Evolutionary conservation across 2,888 invertebrate genomes (phyloP), one percentile per base, ranked within the genome.

Genomic region (Matsumyia berberina): DNA sequence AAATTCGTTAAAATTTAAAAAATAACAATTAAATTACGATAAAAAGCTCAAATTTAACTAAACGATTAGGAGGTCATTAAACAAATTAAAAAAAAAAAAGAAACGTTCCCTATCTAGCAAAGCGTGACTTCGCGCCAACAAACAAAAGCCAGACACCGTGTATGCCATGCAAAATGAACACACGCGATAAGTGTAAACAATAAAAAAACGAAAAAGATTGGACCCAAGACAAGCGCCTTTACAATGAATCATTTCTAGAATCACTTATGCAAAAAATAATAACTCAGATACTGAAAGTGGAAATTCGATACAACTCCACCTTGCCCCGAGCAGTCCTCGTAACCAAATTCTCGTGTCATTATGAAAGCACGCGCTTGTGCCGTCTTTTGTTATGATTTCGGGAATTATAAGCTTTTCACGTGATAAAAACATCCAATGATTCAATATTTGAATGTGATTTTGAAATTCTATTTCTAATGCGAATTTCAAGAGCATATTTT

Each of bases 101-200:
- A n/a, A 33, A 57, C 15, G 2, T 1, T n/a, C 29, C 17, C 3
- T 31, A 46, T 46, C 35, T 35, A 3, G 15, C 31, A 31, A 72
- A 72, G 39, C 60, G 35, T 70, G 46, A 57, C 57, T 69, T 55
- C 24, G 15, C 51, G 46, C 51, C 7, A 19, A 12, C 72, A 53
- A 72, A 62, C 62, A 12, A 15, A 64, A 33, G 3, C 17, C 53
- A 53, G 51, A 60, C 37, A 17, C 39, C 60, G 57, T 35, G 49
- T 51, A 29, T 9, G 37, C 8, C 15, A 29, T 31, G 51, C 31
- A 72, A 72, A 72, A 60, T 51, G 6, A 49, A 51, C 60, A 51
- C 60, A 31, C 72, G 51, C 72, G 60, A 42, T 39, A 31, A 60
- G 51, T 51, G 58, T 60, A 60, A 60, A 60, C 60, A 72, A 37